Evolutionary conservation across 2,888 invertebrate genomes (phyloP).

Genomic region (Synanthedon formicaeformis): DNA sequence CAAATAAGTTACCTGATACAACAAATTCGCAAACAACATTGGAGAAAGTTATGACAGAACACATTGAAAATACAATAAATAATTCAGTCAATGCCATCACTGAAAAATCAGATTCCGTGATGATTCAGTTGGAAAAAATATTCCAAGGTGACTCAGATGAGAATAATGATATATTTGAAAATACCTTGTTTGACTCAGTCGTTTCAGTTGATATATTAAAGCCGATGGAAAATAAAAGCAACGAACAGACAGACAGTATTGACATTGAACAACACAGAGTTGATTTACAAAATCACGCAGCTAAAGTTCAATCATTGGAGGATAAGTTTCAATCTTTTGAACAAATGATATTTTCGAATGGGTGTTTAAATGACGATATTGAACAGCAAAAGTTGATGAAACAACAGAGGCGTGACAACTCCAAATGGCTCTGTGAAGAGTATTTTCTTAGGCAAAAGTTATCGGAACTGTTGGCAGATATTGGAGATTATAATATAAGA

Average conservation of each 20-base stretch:
- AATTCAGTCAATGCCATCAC: too few species aligned
- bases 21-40: conserved; percentile 14
- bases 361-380: conserved; percentile 24
- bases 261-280: neutral
- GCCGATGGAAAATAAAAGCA: conserved; percentile 10
- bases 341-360: conserved; percentile 40
- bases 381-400: conserved; percentile 18
- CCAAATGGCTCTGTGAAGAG: conserved; percentile 61
- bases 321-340: conserved; percentile 45
- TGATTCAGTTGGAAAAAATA: conserved; percentile 54
- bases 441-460: conserved; percentile 49
- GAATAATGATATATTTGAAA: conserved; percentile 58
- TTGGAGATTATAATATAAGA: conserved; percentile 47
- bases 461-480: conserved; percentile 47
- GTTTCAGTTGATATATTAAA: conserved; percentile 7
- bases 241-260: too few species aligned
- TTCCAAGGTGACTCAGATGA: conserved; percentile 49
- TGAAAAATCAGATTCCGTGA: neutral
- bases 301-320: conserved; percentile 44
- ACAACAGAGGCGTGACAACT: conserved; percentile 19
- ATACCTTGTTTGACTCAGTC: conserved; percentile 25
- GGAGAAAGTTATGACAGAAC: too few species aligned
- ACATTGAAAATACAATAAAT: too few species aligned
- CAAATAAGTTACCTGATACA: conserved; percentile 18
- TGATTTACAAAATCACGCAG: conserved; percentile 32